These are phyloP conservation scores for Eupithecia abbreviata DNA, from an alignment of 2,888 invertebrate genomes.

Conservation along the genomic window DNA sequence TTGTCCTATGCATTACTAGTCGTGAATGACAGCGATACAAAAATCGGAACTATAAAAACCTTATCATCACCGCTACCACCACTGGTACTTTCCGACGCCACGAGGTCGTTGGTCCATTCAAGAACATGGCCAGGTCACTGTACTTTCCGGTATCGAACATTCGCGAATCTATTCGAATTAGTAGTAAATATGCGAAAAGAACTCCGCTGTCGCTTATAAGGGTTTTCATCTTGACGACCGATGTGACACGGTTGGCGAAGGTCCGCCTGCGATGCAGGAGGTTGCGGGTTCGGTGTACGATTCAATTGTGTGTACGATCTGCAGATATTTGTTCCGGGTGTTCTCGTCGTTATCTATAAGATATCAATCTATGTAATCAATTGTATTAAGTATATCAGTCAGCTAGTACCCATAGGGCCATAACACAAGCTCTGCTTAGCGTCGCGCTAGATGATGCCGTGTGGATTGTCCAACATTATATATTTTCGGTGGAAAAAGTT, in stretches of 20 bases:
- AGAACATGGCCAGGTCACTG: constrained; percentile 2
- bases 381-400: too few relatives aligned
- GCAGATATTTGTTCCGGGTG: too few relatives aligned
- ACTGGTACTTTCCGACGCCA: not conserved
- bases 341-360: too few relatives aligned
- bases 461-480: too few relatives aligned
- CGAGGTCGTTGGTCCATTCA: constrained; percentile 11
- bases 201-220: not conserved
- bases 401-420: too few relatives aligned
- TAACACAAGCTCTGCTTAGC: too few relatives aligned
- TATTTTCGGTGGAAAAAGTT: not conserved
- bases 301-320: too few relatives aligned
- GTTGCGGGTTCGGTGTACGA: too few relatives aligned
- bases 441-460: too few relatives aligned
- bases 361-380: too few relatives aligned
- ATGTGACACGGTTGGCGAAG: too few relatives aligned
- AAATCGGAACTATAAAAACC: not conserved
- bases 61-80: not conserved
- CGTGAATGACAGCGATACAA: not conserved
- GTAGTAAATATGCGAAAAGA: not conserved
- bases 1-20: not conserved
- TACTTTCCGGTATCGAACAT: constrained; percentile 6
- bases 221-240: not conserved
- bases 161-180: not conserved
- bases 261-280: too few relatives aligned